These are phyloP conservation scores for Bos javanicus DNA, from an alignment of 2,113 vertebrate species.

Conservation along the genomic window DNA sequence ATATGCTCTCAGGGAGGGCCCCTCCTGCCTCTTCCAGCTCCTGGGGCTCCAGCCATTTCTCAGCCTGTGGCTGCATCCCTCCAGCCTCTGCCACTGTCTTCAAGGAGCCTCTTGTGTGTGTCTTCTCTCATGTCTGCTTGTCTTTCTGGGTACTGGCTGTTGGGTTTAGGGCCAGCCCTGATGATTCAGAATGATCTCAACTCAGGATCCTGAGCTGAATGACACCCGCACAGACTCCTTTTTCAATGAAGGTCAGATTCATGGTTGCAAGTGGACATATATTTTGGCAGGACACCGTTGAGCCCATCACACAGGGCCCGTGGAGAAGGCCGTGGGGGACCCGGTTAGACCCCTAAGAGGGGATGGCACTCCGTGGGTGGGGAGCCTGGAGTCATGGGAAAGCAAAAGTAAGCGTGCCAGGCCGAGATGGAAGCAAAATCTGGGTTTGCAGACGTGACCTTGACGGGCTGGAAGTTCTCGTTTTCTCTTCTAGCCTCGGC, in stretches of 20 bases:
- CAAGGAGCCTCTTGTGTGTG: no score
- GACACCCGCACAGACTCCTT: neutral
- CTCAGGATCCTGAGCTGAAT: neutral
- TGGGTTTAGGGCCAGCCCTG: neutral
- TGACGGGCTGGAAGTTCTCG: neutral
- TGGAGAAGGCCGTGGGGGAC: neutral
- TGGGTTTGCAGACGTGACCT: neutral
- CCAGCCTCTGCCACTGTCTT: neutral
- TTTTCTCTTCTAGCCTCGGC: neutral
- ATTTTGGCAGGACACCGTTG: neutral
- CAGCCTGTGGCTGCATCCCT: fast-evolving
- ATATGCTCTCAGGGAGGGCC: neutral
- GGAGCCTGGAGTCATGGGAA: neutral
- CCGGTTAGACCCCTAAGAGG: neutral
- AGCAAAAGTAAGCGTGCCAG: neutral
- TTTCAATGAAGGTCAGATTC: neutral
- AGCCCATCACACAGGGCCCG: neutral
- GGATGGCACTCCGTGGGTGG: neutral
- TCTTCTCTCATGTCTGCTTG: neutral
- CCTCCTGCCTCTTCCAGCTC: neutral
- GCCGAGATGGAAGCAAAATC: neutral
- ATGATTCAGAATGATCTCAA: neutral
- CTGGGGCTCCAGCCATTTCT: neutral
- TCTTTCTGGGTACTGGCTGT: neutral
- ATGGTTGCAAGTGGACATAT: fast-evolving